These are phyloP conservation scores for Aphelinus certus DNA, from an alignment of 1,140 invertebrate genomes.

Conservation along the genomic window DNA sequence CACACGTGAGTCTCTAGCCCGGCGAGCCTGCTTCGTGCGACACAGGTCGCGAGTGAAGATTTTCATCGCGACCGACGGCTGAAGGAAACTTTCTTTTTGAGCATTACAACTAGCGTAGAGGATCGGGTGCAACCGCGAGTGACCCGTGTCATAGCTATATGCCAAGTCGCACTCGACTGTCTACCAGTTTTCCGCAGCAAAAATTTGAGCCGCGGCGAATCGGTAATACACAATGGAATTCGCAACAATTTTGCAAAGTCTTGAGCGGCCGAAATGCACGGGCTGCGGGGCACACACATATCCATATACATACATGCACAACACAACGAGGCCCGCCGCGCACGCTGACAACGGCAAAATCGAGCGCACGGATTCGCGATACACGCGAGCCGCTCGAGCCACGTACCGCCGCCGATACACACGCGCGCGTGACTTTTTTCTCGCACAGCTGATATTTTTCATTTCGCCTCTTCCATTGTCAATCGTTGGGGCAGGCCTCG, in stretches of 20 bases:
- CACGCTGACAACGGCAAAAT: conserved; percentile 23
- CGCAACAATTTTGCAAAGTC: too few relatives aligned
- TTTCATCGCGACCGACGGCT: neutral
- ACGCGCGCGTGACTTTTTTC: conserved; percentile 29
- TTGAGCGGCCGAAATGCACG: too few relatives aligned
- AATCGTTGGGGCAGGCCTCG: neutral
- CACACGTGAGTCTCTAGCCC: neutral
- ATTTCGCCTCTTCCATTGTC: conserved; percentile 7
- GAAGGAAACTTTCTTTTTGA: too few relatives aligned
- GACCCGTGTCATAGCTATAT: too few relatives aligned
- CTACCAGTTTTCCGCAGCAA: too few relatives aligned
- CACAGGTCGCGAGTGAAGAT: neutral
- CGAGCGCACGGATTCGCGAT: conserved; percentile 7
- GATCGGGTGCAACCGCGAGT: too few relatives aligned
- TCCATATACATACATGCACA: neutral
- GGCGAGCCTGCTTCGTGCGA: neutral
- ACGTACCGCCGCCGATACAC: conserved; percentile 7
- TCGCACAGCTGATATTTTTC: conserved; percentile 5
- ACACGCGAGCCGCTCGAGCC: neutral
- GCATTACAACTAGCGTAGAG: too few relatives aligned
- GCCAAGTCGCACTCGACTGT: too few relatives aligned
- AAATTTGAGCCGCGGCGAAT: too few relatives aligned
- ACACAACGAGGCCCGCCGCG: neutral
- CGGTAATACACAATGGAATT: too few relatives aligned
- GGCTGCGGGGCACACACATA: too few relatives aligned